Percentiles rank a stretch among this genome's conserved stretches.
Conservation (phyloP, 1,140 invertebrate genomes). For the Neodiprion lecontei region DNA sequence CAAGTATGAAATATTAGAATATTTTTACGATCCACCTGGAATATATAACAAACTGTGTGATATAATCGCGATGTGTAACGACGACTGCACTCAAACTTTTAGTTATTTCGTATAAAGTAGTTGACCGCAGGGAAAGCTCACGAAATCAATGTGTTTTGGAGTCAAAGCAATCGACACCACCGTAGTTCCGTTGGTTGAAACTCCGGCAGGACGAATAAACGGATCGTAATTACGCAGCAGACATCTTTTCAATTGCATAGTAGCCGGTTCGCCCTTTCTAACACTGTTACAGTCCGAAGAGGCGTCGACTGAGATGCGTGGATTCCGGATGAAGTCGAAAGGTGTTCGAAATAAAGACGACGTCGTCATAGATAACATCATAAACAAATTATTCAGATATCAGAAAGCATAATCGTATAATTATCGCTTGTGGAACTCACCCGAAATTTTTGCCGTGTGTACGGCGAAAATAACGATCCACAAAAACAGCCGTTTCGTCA, state of each 20-base stretch:
- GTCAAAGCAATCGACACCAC: slow-evolving; percentile 55
- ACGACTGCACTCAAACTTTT: neutral
- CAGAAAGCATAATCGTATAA: too few relatives aligned
- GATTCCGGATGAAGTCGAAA: too few relatives aligned
- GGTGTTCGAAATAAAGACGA: too few relatives aligned
- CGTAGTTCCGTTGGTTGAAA: slow-evolving; percentile 39
- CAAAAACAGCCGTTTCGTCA: neutral
- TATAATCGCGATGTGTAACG: too few relatives aligned
- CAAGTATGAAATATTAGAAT: slow-evolving; percentile 44
- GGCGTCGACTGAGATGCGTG: too few relatives aligned
- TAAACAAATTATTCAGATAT: too few relatives aligned
- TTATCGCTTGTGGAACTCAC: too few relatives aligned
- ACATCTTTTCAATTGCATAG: slow-evolving; percentile 51
- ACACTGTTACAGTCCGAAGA: too few relatives aligned
- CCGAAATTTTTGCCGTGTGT: neutral
- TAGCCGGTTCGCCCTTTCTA: too few relatives aligned
- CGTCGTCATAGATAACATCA: too few relatives aligned
- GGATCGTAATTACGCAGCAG: slow-evolving; percentile 63
- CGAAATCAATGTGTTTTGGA: slow-evolving; percentile 63
- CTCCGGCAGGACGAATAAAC: slow-evolving; percentile 48
- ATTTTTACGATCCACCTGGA: slow-evolving; percentile 36
- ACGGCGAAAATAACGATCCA: neutral
- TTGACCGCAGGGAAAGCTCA: slow-evolving; percentile 43
- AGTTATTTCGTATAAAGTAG: neutral
- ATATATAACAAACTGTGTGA: neutral